phyloP scores from a whole-genome alignment of 2,888 invertebrate genomes.

The Nowickia ferox region DNA sequence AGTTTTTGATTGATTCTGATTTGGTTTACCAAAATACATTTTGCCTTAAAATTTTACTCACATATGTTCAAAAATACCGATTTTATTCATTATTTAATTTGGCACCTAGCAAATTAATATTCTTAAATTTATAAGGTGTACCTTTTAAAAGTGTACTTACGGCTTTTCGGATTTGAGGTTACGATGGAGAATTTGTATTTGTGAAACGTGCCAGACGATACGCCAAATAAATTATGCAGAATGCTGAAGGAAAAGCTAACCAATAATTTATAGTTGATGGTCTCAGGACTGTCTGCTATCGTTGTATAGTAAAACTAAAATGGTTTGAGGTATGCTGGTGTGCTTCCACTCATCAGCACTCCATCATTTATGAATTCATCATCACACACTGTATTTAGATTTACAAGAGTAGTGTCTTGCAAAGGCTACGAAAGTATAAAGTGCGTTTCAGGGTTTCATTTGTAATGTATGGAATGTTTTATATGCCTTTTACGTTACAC shows the following conservation, averaged over 20 bases:
- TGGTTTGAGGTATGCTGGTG: not conserved
- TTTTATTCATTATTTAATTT: too few species aligned
- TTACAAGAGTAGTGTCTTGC: not conserved
- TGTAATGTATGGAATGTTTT: not conserved
- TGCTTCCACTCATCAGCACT: not conserved
- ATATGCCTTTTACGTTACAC: not conserved
- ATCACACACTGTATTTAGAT: not conserved
- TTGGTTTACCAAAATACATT: too few species aligned
- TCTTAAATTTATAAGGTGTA: too few species aligned
- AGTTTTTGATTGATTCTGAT: too few species aligned
- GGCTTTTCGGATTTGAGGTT: too few species aligned
- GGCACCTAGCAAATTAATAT: too few species aligned
- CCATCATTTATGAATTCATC: not conserved
- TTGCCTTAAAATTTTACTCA: too few species aligned
- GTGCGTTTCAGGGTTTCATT: not conserved
- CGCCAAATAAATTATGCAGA: slow-evolving; percentile 5
- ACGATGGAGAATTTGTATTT: not conserved
- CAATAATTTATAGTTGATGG: not conserved
- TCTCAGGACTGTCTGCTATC: not conserved
- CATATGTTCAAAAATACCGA: too few species aligned
- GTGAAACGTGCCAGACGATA: slow-evolving; percentile 3
- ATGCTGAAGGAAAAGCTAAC: not conserved
- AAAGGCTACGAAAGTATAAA: not conserved
- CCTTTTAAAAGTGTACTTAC: too few species aligned
- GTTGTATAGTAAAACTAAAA: not conserved